Base-by-base conservation (phyloP, 1,140 invertebrate species). In the Hetaerina americana region DNA sequence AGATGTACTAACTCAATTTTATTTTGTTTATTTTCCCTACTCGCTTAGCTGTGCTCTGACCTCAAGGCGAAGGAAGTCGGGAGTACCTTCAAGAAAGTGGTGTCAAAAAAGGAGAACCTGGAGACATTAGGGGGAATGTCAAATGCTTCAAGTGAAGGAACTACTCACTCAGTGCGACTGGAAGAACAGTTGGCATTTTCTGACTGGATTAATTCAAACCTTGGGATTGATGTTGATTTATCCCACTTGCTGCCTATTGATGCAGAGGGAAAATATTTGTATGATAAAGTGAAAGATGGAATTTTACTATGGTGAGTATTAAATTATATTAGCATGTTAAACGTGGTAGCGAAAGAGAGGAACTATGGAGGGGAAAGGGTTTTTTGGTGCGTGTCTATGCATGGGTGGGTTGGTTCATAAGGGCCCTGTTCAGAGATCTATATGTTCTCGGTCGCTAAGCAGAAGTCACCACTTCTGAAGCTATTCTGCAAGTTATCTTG, bases 181-280 rank as follows among this genome's bases (percentile, higher is more conserved):
- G 94, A 97, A 80, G 97, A 99, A 83, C 94, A 97, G 79, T 84
- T 96, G 75, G 96, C 97, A n/a, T 99, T 99, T 84, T 94, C 95
- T 71, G 94, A 98, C 77, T 99, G 97, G 97, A 97, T 99, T 71
- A 99, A 99, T 81, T 91, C 90, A 49, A 97, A 98, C 85, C 82
- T 99, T 69, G 86, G 87, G 0, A 86, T 89, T 73, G 97, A 99
- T 83, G 86, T 88, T 10, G 96, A 99, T 81, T 85, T 98, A 28
- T 90, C 90, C 77, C 90, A 94, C 77, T 84, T 98, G 57, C 80
- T 99, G 76, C 97, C 96, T 0, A 95, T 99, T 76, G 92, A 96
- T 80, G 77, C 87, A 0, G 93, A 97, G 77, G 94, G 95, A 49
- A 92, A 92, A 79, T 87, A 87, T 66, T 84, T 99, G 0, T 99